These are phyloP conservation scores for Nymphicus hollandicus DNA, from an alignment of 2,113 vertebrate genomes.

Conservation along the genomic window DNA sequence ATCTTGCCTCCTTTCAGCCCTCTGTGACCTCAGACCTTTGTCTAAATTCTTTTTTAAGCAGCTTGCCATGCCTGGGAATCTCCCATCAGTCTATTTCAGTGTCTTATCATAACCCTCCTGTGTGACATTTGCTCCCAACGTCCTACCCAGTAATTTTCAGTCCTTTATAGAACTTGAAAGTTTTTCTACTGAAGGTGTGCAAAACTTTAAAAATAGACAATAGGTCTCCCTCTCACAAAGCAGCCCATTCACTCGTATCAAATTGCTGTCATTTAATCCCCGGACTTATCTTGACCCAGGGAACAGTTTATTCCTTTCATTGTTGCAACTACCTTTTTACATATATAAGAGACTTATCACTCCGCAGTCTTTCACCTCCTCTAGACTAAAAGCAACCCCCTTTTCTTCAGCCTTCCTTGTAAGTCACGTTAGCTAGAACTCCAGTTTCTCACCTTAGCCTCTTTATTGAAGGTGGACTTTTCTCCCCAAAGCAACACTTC, in stretches of 20 bases:
- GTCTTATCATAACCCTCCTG: background rate
- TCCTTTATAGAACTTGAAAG: background rate
- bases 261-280: slow-evolving; percentile 11
- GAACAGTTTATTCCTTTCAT: slow-evolving; percentile 22
- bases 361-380: background rate
- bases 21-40: background rate
- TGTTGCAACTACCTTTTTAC: background rate
- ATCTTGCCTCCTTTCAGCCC: background rate
- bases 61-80: background rate
- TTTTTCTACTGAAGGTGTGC: background rate
- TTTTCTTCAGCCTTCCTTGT: background rate
- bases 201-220: background rate
- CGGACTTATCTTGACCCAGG: background rate
- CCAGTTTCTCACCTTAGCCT: background rate
- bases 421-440: background rate
- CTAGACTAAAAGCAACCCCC: background rate
- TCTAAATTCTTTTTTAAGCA: background rate
- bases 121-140: background rate
- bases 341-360: background rate
- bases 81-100: background rate
- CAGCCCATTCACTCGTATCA: background rate
- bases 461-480: background rate
- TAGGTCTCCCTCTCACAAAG: background rate
- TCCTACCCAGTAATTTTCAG: background rate
- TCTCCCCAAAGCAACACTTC: background rate